A percentile compares a stretch with the other conserved stretches of the same genome.
Evolutionary conservation across 2,888 invertebrate species (phyloP).

Genomic region (Atethmia centrago): DNA sequence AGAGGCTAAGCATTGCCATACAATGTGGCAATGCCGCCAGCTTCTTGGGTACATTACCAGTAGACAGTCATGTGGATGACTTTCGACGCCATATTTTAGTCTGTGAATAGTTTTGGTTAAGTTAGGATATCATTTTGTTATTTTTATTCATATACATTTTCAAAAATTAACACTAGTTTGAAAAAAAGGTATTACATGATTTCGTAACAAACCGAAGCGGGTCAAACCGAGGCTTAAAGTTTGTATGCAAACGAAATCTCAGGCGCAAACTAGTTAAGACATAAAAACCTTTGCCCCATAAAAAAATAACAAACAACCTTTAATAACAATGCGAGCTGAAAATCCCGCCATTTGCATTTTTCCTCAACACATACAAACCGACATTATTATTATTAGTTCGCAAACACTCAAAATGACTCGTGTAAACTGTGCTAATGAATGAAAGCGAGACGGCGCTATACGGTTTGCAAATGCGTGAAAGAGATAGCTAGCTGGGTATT

Average conservation of each 20-base stretch:
- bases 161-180: too few relatives aligned
- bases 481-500: constrained; percentile 61
- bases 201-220: background rate
- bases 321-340: constrained; percentile 39
- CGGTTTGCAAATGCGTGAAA: constrained; percentile 37
- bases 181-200: background rate
- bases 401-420: constrained; percentile 47
- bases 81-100: too few relatives aligned
- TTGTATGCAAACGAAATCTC: background rate
- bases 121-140: too few relatives aligned
- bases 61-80: too few relatives aligned
- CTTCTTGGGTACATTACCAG: too few relatives aligned
- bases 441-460: constrained; percentile 64
- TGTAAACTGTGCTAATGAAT: constrained; percentile 70
- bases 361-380: constrained; percentile 36
- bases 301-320: constrained; percentile 40
- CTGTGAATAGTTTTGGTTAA: too few relatives aligned
- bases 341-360: constrained; percentile 50
- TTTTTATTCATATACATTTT: too few relatives aligned
- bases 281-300: constrained; percentile 31
- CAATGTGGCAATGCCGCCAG: too few relatives aligned
- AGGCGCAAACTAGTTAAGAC: constrained; percentile 21
- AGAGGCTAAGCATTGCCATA: too few relatives aligned
- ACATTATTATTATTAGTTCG: constrained; percentile 44
- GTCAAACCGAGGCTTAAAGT: background rate